Conservation (phyloP, 2,888 invertebrate genomes). For the Pterostichus madidus region DNA sequence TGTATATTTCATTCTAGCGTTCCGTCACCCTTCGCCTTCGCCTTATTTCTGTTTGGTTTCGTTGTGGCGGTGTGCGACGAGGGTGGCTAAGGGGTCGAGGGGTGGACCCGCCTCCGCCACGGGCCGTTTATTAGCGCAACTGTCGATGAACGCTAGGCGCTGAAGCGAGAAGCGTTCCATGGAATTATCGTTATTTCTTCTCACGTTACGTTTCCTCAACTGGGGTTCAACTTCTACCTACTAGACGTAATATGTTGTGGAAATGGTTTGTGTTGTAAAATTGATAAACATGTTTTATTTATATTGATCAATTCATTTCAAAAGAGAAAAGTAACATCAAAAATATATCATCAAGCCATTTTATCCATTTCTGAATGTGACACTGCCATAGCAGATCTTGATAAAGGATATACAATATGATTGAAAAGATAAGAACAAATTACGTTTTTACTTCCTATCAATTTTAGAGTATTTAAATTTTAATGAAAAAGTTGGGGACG, state of each 20-base stretch:
- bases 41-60: conserved; percentile 56
- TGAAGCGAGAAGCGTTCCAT: conserved; percentile 57
- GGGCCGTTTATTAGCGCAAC: conserved; percentile 64
- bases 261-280: conserved; percentile 1
- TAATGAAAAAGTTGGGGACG: no score
- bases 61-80: background rate
- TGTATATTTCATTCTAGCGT: conserved; percentile 45
- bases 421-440: no score
- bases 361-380: no score
- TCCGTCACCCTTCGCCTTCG: conserved; percentile 38
- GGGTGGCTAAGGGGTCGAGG: background rate
- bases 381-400: no score
- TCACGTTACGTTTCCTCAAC: conserved; percentile 34
- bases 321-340: background rate
- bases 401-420: no score
- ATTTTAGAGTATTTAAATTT: no score
- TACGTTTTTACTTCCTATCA: no score
- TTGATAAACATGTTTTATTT: conserved; percentile 35
- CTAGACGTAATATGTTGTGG: background rate
- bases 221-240: background rate
- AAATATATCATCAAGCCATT: no score
- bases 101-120: background rate
- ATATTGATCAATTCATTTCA: conserved; percentile 1
- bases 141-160: conserved; percentile 61
- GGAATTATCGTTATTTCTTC: conserved; percentile 61